Evolutionary conservation across 2,113 vertebrate genomes (phyloP), one percentile per base, ranked within the genome.

Genomic region (Lagopus leucura): DNA sequence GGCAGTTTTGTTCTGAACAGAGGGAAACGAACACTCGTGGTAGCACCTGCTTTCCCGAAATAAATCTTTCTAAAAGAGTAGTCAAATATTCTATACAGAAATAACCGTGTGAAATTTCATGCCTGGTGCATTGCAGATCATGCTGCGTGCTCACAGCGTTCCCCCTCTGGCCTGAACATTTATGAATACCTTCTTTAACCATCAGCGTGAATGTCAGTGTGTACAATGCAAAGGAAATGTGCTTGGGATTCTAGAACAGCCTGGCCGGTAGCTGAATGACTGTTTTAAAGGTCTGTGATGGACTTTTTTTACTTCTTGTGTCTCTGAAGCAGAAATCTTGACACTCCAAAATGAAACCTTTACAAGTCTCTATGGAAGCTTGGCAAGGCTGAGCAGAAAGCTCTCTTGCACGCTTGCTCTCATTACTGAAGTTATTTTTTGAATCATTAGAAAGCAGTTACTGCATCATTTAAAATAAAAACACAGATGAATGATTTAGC

Each of bases 101-200:
- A 74, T 69, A 60, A 54, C 27, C 28, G n/a, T 15, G 28, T 74
- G 55, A 60, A 58, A 65, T 88, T 42, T 28, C 28, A 7, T 19
- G 16, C 15, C 27, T 50, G 13, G 8, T 58, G 36, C 38, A 40
- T 32, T 52, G 48, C n/a, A 66, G 64, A 11, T 34, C 0, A 0
- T 42, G 20, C 32, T 45, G 28, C 1, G 1, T n/a, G 12, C 69
- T 65, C 11, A 5, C 61, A 66, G 32, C 0, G 0, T 55, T 77
- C 30, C 15, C 69, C 16, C 52, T 42, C 21, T 7, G 6, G 9
- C 18, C 30, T 15, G 43, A 43, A 72, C 55, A 54, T 24, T 64
- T 77, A 25, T 55, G 20, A 72, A 48, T n/a, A 66, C 8, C 14
- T 60, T 30, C 27, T 71, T 60, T 47, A 55, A 32, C 32, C 38